phyloP scores from a whole-genome alignment of 2,113 vertebrate species.

The Sterrhoptilus dennistouni region DNA sequence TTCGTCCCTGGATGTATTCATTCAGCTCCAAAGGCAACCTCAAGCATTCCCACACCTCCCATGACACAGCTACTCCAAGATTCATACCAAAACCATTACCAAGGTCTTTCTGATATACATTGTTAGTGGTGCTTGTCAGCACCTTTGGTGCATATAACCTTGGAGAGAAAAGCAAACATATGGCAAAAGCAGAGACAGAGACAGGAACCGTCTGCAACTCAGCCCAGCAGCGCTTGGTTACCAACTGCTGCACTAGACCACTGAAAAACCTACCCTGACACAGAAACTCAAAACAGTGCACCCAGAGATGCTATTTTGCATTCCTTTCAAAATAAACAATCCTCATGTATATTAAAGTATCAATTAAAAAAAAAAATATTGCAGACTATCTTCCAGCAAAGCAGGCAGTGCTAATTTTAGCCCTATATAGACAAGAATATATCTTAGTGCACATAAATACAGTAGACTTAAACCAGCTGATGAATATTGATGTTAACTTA shows the following conservation, averaged over 20 bases:
- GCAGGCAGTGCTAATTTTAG: not conserved
- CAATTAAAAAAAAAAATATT: not conserved
- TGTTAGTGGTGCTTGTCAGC: conserved; percentile 7
- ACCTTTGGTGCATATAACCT: not conserved
- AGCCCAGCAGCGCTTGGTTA: not conserved
- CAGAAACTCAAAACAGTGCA: not conserved
- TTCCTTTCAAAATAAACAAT: not conserved
- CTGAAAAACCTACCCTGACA: not conserved
- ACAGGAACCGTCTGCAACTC: not conserved
- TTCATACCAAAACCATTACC: not conserved
- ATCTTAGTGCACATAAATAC: not conserved
- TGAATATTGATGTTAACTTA: not conserved
- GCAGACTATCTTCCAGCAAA: not conserved
- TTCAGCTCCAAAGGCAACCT: not conserved
- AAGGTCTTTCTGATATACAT: not conserved
- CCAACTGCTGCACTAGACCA: not conserved
- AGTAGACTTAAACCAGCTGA: not conserved
- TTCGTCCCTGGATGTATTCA: not conserved
- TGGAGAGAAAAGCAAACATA: not conserved
- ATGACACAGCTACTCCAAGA: not conserved
- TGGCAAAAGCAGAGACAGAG: not conserved
- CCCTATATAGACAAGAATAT: not conserved
- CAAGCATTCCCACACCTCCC: not conserved
- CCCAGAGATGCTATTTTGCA: not conserved
- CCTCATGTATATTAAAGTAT: not conserved